Evolutionary conservation across 1,140 invertebrate species (phyloP).

Genomic region (Drosophila sproati): DNA sequence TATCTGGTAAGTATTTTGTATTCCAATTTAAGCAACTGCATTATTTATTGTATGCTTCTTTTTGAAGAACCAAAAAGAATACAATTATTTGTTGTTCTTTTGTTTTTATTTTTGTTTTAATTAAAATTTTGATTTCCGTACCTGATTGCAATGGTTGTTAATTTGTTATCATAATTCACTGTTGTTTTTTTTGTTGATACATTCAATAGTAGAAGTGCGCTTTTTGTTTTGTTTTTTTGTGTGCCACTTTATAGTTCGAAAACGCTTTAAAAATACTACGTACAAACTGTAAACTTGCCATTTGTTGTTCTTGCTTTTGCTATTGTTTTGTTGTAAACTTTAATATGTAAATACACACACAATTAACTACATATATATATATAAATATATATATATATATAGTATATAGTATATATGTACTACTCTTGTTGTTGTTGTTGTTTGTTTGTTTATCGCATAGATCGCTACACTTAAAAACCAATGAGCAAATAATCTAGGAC

Average conservation of each 20-base stretch:
- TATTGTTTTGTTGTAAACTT: slow-evolving; percentile 63
- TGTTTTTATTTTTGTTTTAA: slow-evolving; percentile 31
- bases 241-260: slow-evolving; percentile 55
- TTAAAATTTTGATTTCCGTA: slow-evolving; percentile 80
- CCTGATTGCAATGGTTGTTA: slow-evolving; percentile 71
- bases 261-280: slow-evolving; percentile 73
- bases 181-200: slow-evolving; percentile 45
- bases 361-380: slow-evolving; percentile 56
- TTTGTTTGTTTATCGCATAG: slow-evolving; percentile 8
- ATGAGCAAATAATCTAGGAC: slow-evolving; percentile 72
- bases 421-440: slow-evolving; percentile 23
- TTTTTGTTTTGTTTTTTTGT: slow-evolving; percentile 36
- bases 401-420: slow-evolving; percentile 32
- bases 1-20: no score
- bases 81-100: slow-evolving; percentile 7
- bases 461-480: slow-evolving; percentile 49
- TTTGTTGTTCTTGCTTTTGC: slow-evolving; percentile 13
- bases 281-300: slow-evolving; percentile 34
- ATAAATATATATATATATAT: slow-evolving; percentile 56
- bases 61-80: slow-evolving; percentile 34
- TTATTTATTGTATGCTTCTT: slow-evolving; percentile 16
- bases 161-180: slow-evolving; percentile 60
- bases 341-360: slow-evolving; percentile 79
- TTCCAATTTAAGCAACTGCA: slow-evolving; percentile 27
- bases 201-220: slow-evolving; percentile 27